Evolutionary conservation across 2,113 vertebrate species (phyloP), one percentile per base, ranked within the genome.

Genomic region (Chloroceryle aenea): DNA sequence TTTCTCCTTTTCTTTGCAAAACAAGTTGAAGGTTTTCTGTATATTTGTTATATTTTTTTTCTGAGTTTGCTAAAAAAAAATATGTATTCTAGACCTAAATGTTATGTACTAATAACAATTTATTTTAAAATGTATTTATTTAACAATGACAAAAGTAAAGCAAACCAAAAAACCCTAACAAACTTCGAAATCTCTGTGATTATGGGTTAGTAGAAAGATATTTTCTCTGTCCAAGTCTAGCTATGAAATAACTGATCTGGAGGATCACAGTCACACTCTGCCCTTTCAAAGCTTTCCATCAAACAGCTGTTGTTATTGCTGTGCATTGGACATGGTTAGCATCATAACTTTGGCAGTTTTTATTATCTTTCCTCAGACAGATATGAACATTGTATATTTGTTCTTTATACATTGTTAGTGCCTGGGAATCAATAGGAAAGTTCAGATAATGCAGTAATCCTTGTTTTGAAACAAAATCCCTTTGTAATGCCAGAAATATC

Each of bases 381-480:
- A 27, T 62, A 53, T 80, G 42, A 87, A 22, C 85, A 80, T 85
- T 69, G 8, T 55, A 42, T 83, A 74, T 80, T 83, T 96, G 55
- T 80, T 83, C 42, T 90, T 80, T 71, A 38, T 74, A 40, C 5
- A 14, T 77, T 52, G 32, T 69, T 73, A 74, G 43, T 90, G 43
- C 30, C 61, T 84, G 56, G 56, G 59, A 94, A 97, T 95, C 92
- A 82, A 69, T 91, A 72, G 67, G 67, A 88, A 93, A 80, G 14
- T 92, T 93, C 88, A 75, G 45, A 76, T 25, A 66, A 50, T 85
- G 42, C 34, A 85, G 45, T 36, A 27, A 20, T 48, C 47, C 21
- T 87, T 55, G 77, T 90, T 93, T 93, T 74, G 88, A 94, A 96
- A 82, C 43, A 81, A 86, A 80, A 85, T 69, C 36, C 50, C 59